These are phyloP conservation scores for Junonia oenone DNA, from an alignment of 2,888 invertebrate genomes.

Conservation along the genomic window DNA sequence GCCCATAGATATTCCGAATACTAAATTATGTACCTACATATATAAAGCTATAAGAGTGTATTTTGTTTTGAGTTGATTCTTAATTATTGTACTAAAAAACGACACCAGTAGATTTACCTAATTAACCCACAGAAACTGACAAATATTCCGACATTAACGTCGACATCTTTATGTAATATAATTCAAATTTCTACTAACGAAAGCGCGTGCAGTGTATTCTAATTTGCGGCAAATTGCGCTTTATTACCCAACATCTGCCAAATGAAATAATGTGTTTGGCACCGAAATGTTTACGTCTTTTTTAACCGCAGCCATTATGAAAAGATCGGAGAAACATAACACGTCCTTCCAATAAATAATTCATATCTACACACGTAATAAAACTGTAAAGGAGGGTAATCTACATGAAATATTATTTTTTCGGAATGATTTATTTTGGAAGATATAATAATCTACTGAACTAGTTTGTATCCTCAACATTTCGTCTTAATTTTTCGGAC, in stretches of 20 bases:
- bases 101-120: no score
- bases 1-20: no score
- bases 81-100: no score
- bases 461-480: not conserved
- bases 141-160: not conserved
- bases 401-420: not conserved
- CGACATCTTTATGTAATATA: not conserved
- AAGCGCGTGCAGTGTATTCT: not conserved
- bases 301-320: conserved; percentile 3
- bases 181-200: not conserved
- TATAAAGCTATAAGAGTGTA: no score
- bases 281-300: conserved; percentile 15
- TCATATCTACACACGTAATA: not conserved
- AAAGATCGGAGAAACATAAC: not conserved
- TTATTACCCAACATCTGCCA: conserved; percentile 23
- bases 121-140: no score
- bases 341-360: not conserved
- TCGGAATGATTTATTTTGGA: not conserved
- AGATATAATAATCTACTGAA: not conserved
- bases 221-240: conserved; percentile 3
- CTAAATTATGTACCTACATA: no score
- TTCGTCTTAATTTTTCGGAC: no score
- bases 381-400: not conserved
- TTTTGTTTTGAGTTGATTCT: no score
- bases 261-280: conserved; percentile 26